Conservation (phyloP, 2,113 vertebrate species). For the Tor tambroides region DNA sequence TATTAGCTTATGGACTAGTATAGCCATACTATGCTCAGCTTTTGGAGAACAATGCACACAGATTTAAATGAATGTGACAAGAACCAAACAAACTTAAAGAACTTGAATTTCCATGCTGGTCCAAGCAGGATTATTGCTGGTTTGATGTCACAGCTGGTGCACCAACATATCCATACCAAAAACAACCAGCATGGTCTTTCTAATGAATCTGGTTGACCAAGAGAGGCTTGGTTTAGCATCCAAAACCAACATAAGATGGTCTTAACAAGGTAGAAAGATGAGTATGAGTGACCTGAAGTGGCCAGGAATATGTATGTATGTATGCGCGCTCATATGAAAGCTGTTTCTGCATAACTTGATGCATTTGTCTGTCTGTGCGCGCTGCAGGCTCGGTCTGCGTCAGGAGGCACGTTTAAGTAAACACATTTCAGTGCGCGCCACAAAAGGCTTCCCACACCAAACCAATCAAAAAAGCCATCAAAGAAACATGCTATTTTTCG, state of each 20-base stretch:
- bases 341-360: background rate
- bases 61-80: background rate
- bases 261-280: background rate
- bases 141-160: no score
- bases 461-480: constrained; percentile 28
- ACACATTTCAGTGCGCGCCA: background rate
- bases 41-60: background rate
- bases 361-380: background rate
- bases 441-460: background rate
- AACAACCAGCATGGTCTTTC: background rate
- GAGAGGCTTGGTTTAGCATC: background rate
- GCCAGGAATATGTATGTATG: background rate
- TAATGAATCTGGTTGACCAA: background rate
- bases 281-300: background rate
- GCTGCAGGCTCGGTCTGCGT: background rate
- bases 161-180: background rate
- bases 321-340: background rate
- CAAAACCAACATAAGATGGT: background rate
- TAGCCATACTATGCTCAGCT: background rate
- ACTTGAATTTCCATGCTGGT: no score
- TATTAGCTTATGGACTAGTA: no score
- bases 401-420: constrained; percentile 8
- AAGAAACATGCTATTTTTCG: constrained; percentile 32
- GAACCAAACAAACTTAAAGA: background rate
- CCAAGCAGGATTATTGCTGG: no score